These are phyloP conservation scores for Phytoseiulus persimilis DNA, from an alignment of 2,888 invertebrate genomes.

Conservation along the genomic window DNA sequence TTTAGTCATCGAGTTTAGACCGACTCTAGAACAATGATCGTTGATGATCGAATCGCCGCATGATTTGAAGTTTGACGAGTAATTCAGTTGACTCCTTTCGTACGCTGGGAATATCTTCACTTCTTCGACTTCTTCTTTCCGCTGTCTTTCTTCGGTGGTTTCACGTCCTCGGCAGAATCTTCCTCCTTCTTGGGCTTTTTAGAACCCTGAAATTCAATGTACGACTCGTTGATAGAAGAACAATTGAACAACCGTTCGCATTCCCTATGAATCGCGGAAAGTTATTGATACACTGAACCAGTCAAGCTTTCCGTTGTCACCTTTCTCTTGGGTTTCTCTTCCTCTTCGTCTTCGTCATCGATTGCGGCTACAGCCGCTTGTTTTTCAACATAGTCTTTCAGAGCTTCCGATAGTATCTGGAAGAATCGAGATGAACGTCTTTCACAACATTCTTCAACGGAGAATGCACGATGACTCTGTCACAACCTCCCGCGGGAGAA, in stretches of 20 bases:
- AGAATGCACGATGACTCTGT: no score
- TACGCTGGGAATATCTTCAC: not conserved
- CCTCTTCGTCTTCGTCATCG: slow-evolving; percentile 27
- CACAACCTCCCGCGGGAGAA: no score
- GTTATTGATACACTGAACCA: no score
- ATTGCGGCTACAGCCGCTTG: slow-evolving; percentile 26
- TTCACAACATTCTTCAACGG: no score
- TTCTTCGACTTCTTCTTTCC: not conserved
- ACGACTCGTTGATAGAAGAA: no score
- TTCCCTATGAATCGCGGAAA: no score
- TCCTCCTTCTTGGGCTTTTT: not conserved
- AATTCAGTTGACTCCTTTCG: not conserved
- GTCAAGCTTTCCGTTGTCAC: no score
- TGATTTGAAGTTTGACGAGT: not conserved
- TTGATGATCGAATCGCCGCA: not conserved
- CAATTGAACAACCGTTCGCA: no score
- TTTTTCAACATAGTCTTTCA: slow-evolving; percentile 28
- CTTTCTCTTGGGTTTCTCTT: slow-evolving; percentile 29
- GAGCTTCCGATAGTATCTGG: slow-evolving; percentile 26
- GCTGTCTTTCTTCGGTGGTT: not conserved
- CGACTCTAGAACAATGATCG: not conserved
- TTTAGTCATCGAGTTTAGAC: not conserved
- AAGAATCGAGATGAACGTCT: not conserved
- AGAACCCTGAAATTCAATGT: not conserved
- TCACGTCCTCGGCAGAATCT: not conserved